Evolutionary conservation across 2,113 vertebrate species (phyloP), one percentile per base, ranked within the genome.

Genomic region (Gila orcuttii): DNA sequence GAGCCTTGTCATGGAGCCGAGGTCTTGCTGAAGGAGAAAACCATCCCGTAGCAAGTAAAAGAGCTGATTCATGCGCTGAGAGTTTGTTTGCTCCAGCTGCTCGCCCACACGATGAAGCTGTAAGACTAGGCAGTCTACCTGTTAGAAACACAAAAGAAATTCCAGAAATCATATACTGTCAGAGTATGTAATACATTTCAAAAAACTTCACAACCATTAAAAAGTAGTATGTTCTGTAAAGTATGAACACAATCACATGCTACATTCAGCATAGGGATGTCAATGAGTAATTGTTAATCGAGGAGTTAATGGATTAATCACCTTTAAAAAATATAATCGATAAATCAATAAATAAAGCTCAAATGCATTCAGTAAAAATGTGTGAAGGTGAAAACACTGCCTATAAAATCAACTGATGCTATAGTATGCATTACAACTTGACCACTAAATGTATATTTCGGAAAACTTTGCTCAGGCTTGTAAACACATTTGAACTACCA

Each of bases 41-140:
- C 97, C 97, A 0, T 99, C 98, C 36, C 98, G 94, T 74, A 99
- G 94, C 76, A 96, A 93, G 87, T 95, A 96, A 93, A 99, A 99
- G 80, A 99, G 96, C 88, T 99, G 97, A 1, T 99, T 96, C 98
- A 99, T 99, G 74, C 96, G 94, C 91, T 95, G 96, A 31, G 87
- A 88, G 60, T 96, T 97, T 94, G 96, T 94, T 91, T 95, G 96
- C 92, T 99, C 97, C 90, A 99, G 94, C 96, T 99, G 97, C 86
- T 99, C 97, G 0, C 98, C 98, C 0, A 99, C 97, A 23, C 97
- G 96, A 87, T 99, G 98, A 82, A 99, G 95, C 96, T 99, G 97
- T 68, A 98, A 91, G 81, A 98, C 97, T 90, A 99, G 89, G 84
- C 97, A 99, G 92, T 99, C 98, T 90, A 99, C 97, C 98, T 99